Percentiles rank a stretch among this genome's conserved stretches.
phyloP scores from a whole-genome alignment of 2,113 vertebrate species.

The Meleagris gallopavo region DNA sequence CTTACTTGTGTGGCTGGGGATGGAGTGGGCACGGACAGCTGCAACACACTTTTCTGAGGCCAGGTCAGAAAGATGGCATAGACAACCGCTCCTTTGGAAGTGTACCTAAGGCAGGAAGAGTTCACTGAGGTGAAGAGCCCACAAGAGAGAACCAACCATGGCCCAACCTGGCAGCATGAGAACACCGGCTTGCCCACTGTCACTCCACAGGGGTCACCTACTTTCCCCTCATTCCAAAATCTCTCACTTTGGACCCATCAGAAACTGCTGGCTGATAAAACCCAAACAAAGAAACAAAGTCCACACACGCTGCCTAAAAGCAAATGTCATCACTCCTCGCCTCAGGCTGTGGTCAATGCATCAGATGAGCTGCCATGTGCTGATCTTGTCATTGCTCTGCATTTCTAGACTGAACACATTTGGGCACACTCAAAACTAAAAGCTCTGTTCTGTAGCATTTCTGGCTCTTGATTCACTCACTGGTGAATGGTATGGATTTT shows the following conservation, averaged over 20 bases:
- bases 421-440: not conserved
- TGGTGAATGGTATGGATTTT: rapidly evolving
- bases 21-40: conserved; percentile 68
- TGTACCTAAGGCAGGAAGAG: conserved; percentile 79
- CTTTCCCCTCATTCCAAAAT: not conserved
- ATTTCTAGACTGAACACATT: not conserved
- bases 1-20: conserved; percentile 77
- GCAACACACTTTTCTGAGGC: conserved; percentile 70
- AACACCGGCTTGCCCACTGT: not conserved
- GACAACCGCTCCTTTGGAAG: conserved; percentile 73
- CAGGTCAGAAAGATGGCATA: conserved; percentile 82
- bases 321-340: not conserved
- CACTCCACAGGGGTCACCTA: not conserved
- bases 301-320: not conserved
- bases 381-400: not conserved
- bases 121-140: not conserved
- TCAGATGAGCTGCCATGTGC: rapidly evolving
- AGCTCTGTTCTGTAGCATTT: not conserved
- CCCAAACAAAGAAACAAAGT: conserved; percentile 63
- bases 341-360: not conserved
- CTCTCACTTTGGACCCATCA: not conserved
- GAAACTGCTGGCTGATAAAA: conserved; percentile 36
- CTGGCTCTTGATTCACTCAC: not conserved
- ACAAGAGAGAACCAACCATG: not conserved
- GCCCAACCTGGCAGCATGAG: not conserved